Evolutionary conservation across 2,888 invertebrate genomes (phyloP).

Genomic region (Agrotis exclamationis): DNA sequence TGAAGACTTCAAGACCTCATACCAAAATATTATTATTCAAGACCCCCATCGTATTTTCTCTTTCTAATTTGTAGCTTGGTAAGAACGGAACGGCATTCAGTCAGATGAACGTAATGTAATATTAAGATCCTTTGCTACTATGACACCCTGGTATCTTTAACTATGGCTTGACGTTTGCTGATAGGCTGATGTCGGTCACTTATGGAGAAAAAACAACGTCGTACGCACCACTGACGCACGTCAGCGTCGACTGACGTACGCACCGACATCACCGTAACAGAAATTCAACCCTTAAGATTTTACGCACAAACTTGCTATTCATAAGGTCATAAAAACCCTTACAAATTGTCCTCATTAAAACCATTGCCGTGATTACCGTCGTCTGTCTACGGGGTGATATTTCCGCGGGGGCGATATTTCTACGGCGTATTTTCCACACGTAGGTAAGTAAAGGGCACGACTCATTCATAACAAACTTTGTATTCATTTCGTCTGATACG

Average conservation of each 20-base stretch:
- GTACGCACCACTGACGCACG: no score
- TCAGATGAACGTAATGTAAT: constrained; percentile 44
- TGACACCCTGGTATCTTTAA: constrained; percentile 28
- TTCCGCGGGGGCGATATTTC: constrained; percentile 43
- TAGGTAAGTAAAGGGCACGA: constrained; percentile 61
- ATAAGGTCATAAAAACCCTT: constrained; percentile 43
- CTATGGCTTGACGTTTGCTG: background rate
- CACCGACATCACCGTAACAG: no score
- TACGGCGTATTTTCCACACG: constrained; percentile 42
- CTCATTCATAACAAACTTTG: constrained; percentile 74
- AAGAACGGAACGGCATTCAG: constrained; percentile 13
- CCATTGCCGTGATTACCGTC: constrained; percentile 40
- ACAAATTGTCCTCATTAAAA: constrained; percentile 61
- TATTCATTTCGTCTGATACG: constrained; percentile 73
- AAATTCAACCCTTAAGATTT: constrained; percentile 2
- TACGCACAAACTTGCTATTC: constrained; percentile 25
- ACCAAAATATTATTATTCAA: background rate
- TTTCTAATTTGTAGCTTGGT: background rate
- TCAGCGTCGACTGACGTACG: no score
- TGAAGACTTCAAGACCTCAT: background rate
- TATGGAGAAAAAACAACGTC: no score
- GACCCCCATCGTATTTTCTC: background rate
- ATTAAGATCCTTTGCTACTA: constrained; percentile 35
- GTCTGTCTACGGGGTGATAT: constrained; percentile 27
- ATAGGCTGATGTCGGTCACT: no score